Evolutionary conservation across 2,113 vertebrate genomes (phyloP).

Genomic region (Caretta caretta): DNA sequence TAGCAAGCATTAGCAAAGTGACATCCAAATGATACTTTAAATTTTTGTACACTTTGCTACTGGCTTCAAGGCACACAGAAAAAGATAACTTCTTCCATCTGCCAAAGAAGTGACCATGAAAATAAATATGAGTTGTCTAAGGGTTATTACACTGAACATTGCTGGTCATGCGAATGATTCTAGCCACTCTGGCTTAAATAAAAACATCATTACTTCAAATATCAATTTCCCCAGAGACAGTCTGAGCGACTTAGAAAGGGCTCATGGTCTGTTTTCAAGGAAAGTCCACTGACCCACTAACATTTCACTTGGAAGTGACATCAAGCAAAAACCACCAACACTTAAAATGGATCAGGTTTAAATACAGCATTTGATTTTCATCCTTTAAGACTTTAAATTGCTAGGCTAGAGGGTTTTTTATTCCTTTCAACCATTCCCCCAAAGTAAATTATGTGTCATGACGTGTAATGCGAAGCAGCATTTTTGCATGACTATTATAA

Average conservation of each 20-base stretch:
- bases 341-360: background rate
- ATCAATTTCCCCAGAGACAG: background rate
- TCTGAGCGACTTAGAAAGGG: background rate
- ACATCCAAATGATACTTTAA: background rate
- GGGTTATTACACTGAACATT: background rate
- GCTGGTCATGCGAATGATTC: background rate
- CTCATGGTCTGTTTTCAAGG: background rate
- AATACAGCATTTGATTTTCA: background rate
- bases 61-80: background rate
- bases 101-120: background rate
- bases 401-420: background rate
- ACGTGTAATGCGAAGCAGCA: slow-evolving; percentile 10
- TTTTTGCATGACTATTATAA: slow-evolving; percentile 31
- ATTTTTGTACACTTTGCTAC: background rate
- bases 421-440: background rate
- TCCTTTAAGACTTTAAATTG: background rate
- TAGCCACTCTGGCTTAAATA: slow-evolving; percentile 6
- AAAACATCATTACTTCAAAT: background rate
- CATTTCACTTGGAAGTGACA: background rate
- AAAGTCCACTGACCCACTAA: background rate
- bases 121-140: background rate
- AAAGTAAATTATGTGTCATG: background rate
- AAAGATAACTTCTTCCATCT: background rate
- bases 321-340: background rate
- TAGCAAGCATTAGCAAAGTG: background rate